These are phyloP conservation scores for Stenodema calcarata DNA, from an alignment of 2,888 invertebrate genomes.

Conservation along the genomic window DNA sequence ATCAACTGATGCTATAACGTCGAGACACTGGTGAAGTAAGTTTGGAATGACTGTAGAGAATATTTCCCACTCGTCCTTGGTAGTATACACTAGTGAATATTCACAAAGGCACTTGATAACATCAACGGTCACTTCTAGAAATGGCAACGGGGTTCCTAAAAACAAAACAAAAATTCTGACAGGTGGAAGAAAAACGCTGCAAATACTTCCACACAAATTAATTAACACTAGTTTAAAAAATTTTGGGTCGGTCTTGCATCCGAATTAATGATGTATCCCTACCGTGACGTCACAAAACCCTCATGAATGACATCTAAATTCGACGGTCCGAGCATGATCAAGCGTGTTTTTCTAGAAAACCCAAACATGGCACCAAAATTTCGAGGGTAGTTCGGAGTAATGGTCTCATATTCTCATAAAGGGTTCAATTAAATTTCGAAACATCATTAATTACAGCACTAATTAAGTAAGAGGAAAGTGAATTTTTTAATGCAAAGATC, in stretches of 20 bases:
- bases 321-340: too few relatives aligned
- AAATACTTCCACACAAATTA: neutral
- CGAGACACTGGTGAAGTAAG: neutral
- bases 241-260: too few relatives aligned
- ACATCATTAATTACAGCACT: too few relatives aligned
- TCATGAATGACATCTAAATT: neutral
- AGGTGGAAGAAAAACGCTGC: neutral
- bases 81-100: neutral
- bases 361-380: too few relatives aligned
- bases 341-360: too few relatives aligned
- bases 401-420: too few relatives aligned
- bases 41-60: conserved; percentile 21
- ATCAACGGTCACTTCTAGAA: conserved; percentile 18
- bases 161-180: too few relatives aligned
- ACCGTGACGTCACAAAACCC: neutral
- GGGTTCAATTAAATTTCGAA: too few relatives aligned
- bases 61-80: conserved; percentile 43
- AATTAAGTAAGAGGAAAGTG: too few relatives aligned
- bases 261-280: too few relatives aligned
- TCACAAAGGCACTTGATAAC: conserved; percentile 3
- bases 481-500: too few relatives aligned
- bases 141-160: neutral
- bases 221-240: neutral
- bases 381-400: too few relatives aligned
- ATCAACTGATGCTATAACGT: neutral